Percentiles rank a stretch among this genome's conserved stretches.
phyloP scores from a whole-genome alignment of 2,113 vertebrate genomes.

The Xiphorhynchus elegans region DNA sequence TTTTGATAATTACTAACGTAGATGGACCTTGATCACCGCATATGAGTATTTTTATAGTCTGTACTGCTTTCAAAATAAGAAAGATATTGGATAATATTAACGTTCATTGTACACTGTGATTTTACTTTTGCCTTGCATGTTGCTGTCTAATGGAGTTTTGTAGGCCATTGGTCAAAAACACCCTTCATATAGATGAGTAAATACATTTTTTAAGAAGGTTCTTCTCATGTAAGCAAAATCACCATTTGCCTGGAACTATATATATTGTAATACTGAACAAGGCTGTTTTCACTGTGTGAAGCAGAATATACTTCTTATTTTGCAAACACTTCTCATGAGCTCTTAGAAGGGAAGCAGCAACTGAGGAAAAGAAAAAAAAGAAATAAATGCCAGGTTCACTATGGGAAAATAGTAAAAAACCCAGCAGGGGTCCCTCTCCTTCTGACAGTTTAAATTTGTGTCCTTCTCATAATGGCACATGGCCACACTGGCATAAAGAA shows the following conservation, averaged over 20 bases:
- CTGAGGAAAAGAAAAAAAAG: too few relatives aligned
- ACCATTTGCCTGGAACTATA: neutral
- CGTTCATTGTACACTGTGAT: neutral
- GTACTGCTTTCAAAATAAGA: neutral
- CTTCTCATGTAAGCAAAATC: neutral
- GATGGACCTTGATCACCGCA: neutral
- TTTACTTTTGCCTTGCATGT: neutral
- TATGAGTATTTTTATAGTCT: neutral
- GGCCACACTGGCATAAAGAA: neutral
- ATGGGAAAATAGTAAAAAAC: neutral
- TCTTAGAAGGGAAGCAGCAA: neutral
- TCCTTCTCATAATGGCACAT: neutral
- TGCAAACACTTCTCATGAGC: neutral
- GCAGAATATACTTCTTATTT: neutral
- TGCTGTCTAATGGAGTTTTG: neutral
- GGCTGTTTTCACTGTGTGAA: neutral
- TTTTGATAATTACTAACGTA: slow-evolving; percentile 36
- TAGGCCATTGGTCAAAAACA: neutral
- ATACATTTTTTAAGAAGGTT: neutral
- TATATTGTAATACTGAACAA: neutral
- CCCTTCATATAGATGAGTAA: neutral
- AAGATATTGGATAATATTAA: neutral
- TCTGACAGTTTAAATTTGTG: slow-evolving; percentile 22
- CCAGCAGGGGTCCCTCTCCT: neutral
- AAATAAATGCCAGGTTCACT: neutral